Percentiles rank a stretch among this genome's conserved stretches.
These are phyloP conservation scores for Gulo gulo DNA, from an alignment of 2,113 vertebrate genomes.

Conservation along the genomic window DNA sequence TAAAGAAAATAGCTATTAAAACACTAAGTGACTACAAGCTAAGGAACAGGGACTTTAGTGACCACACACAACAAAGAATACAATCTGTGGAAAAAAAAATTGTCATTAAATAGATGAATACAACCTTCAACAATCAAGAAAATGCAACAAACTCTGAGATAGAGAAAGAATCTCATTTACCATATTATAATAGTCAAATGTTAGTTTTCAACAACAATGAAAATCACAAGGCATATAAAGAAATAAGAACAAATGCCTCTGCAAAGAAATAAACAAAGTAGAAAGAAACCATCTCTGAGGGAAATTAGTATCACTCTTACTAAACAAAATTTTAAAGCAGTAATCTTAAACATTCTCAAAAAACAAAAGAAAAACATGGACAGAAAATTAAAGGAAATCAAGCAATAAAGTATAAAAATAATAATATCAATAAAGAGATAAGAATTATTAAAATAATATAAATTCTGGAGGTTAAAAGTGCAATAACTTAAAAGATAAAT, in stretches of 20 bases:
- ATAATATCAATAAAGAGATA: background rate
- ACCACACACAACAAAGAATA: background rate
- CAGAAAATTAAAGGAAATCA: background rate
- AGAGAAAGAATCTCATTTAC: background rate
- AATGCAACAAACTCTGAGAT: background rate
- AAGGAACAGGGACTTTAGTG: background rate
- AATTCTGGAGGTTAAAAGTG: background rate
- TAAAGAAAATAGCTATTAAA: background rate
- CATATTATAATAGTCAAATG: background rate
- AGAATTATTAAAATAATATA: background rate
- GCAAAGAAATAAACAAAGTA: background rate
- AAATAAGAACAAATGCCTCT: background rate
- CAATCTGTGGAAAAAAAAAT: background rate
- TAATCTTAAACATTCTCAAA: background rate
- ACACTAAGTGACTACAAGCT: background rate
- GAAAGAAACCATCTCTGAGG: background rate
- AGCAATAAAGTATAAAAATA: background rate
- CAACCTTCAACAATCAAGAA: background rate
- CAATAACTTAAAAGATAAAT: background rate
- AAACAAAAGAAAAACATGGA: background rate
- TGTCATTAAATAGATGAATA: background rate
- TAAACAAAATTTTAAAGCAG: background rate
- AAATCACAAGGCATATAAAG: background rate
- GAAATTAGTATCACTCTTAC: background rate
- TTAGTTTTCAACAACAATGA: background rate